phyloP scores from a whole-genome alignment of 1,140 invertebrate species.

The Drosophila pruinosa region DNA sequence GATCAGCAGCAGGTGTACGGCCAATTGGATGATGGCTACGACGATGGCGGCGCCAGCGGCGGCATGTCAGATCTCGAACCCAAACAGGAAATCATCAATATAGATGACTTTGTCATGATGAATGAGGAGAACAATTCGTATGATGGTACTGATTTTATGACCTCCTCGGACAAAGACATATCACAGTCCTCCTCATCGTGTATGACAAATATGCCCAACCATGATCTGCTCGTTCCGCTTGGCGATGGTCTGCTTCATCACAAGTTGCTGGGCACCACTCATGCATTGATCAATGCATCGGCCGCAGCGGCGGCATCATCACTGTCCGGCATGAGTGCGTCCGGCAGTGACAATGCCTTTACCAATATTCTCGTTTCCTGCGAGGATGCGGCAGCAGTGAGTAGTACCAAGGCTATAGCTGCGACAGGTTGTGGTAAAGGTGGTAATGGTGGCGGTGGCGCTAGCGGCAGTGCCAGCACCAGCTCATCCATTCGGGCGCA shows the following conservation, averaged over 20 bases:
- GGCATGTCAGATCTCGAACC: conserved; percentile 70
- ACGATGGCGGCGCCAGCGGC: conserved; percentile 53
- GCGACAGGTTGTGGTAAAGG: conserved; percentile 19
- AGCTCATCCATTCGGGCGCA: conserved; percentile 65
- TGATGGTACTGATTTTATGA: conserved; percentile 83
- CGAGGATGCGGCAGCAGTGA: conserved; percentile 71
- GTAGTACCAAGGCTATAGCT: conserved; percentile 57
- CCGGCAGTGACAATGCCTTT: conserved; percentile 80
- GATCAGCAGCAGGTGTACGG: conserved; percentile 67
- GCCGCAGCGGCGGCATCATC: conserved; percentile 23
- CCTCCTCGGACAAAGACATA: conserved; percentile 74
- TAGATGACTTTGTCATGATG: conserved; percentile 82
- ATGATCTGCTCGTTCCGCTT: conserved; percentile 67
- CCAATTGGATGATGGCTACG: conserved; percentile 68
- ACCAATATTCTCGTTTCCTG: conserved; percentile 84
- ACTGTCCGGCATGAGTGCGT: conserved; percentile 15
- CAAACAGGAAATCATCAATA: conserved; percentile 81
- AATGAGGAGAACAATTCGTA: conserved; percentile 80
- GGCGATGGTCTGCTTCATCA: conserved; percentile 66
- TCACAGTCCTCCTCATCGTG: conserved; percentile 69
- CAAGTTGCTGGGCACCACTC: conserved; percentile 64
- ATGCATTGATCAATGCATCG: conserved; percentile 52
- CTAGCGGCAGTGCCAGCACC: conserved; percentile 20
- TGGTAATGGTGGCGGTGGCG: conserved; percentile 4
- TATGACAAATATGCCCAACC: conserved; percentile 58